A percentile compares a stretch with the other conserved stretches of the same genome.
These are phyloP conservation scores for Parnassius orleans DNA, from an alignment of 2,888 invertebrate species.

Conservation along the genomic window DNA sequence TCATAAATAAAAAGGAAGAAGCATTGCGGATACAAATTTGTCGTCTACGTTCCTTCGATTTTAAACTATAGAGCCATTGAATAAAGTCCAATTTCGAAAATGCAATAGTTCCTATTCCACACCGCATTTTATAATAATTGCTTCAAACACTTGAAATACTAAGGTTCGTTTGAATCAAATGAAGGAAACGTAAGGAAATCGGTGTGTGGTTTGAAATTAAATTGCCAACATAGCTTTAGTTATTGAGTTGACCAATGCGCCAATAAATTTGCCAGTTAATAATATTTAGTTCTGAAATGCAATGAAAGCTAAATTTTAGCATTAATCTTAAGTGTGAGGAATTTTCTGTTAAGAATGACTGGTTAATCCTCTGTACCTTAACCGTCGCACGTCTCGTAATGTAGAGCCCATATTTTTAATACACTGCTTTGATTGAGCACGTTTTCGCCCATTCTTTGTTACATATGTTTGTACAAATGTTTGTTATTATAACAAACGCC, in stretches of 20 bases:
- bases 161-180: conserved; percentile 16
- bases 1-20: conserved; percentile 22
- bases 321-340: conserved; percentile 14
- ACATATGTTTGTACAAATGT: conserved; percentile 40
- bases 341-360: conserved; percentile 60
- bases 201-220: conserved; percentile 32
- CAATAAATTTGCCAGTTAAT: conserved; percentile 20
- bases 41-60: neutral
- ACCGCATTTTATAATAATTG: conserved; percentile 8
- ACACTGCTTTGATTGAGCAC: conserved; percentile 62
- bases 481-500: conserved; percentile 72
- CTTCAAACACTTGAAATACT: conserved; percentile 22
- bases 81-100: conserved; percentile 6
- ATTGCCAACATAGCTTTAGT: conserved; percentile 29
- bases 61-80: neutral
- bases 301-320: conserved; percentile 20
- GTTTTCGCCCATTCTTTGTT: conserved; percentile 45
- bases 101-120: neutral
- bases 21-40: conserved; percentile 16
- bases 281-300: conserved; percentile 26
- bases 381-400: conserved; percentile 57
- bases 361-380: conserved; percentile 59
- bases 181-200: conserved; percentile 11
- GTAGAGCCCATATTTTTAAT: conserved; percentile 52
- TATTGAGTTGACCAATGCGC: conserved; percentile 28